Conservation (phyloP, 2,113 vertebrate genomes). For the Cyphomyrus plagiostoma region DNA sequence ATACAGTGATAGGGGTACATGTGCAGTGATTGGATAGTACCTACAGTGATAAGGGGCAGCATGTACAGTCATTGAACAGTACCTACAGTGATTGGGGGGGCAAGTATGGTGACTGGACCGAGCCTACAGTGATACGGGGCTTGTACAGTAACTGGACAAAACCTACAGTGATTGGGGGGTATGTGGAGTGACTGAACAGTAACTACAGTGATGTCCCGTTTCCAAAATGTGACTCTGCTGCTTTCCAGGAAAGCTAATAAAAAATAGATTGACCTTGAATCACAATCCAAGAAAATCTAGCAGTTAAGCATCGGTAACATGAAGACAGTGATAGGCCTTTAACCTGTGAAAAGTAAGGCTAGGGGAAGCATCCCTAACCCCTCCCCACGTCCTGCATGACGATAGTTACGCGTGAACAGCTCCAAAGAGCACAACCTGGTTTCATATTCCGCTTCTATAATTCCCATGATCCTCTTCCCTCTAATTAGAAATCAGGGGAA, state of each 20-base stretch:
- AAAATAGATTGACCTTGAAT: slow-evolving; percentile 25
- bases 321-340: neutral
- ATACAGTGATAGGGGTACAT: neutral
- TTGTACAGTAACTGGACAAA: neutral
- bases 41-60: neutral
- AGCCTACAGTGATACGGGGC: neutral
- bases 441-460: neutral
- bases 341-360: neutral
- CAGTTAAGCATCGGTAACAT: neutral
- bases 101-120: neutral
- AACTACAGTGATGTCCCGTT: neutral
- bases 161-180: neutral
- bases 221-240: slow-evolving; percentile 4
- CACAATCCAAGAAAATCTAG: neutral
- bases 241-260: slow-evolving; percentile 17
- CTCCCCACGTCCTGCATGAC: neutral
- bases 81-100: neutral
- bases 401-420: neutral
- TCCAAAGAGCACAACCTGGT: neutral
- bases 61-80: neutral
- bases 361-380: neutral
- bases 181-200: neutral
- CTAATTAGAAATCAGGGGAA: neutral
- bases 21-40: neutral
- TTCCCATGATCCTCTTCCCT: neutral